These are phyloP conservation scores for Lineus longissimus DNA, from an alignment of 1,140 invertebrate species.

Conservation along the genomic window DNA sequence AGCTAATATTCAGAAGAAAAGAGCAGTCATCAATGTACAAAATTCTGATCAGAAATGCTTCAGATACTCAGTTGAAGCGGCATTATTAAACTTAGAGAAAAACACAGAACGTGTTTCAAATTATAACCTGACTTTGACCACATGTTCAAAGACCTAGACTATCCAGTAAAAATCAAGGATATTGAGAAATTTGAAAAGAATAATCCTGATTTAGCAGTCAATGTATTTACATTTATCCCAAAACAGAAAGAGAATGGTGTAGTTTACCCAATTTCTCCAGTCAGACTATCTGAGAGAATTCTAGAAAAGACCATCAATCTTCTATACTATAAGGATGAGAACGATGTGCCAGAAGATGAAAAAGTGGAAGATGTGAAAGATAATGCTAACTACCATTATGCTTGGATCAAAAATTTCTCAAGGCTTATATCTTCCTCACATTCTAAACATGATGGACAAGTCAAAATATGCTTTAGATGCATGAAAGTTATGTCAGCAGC, in stretches of 20 bases:
- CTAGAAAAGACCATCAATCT: too few species aligned
- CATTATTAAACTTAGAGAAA: not conserved
- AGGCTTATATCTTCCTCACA: not conserved
- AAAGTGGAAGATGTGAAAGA: not conserved
- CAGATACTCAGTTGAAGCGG: not conserved
- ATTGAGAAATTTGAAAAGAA: too few species aligned
- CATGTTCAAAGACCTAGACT: too few species aligned
- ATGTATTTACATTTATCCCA: too few species aligned
- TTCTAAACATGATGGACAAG: not conserved
- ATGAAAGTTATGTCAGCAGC: not conserved
- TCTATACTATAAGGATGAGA: not conserved
- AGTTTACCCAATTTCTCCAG: too few species aligned
- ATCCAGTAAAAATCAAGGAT: too few species aligned
- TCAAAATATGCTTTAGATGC: not conserved
- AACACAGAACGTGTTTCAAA: too few species aligned
- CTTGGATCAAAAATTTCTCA: not conserved
- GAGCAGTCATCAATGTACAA: not conserved
- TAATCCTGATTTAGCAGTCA: too few species aligned
- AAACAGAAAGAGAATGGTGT: too few species aligned
- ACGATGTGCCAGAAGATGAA: not conserved
- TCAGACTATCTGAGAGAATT: too few species aligned
- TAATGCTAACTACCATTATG: not conserved
- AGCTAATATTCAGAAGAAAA: too few species aligned
- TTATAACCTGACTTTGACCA: too few species aligned
- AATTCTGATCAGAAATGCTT: not conserved